Conservation (phyloP, 2,113 vertebrate species). For the Potamarius usumacintae region DNA sequence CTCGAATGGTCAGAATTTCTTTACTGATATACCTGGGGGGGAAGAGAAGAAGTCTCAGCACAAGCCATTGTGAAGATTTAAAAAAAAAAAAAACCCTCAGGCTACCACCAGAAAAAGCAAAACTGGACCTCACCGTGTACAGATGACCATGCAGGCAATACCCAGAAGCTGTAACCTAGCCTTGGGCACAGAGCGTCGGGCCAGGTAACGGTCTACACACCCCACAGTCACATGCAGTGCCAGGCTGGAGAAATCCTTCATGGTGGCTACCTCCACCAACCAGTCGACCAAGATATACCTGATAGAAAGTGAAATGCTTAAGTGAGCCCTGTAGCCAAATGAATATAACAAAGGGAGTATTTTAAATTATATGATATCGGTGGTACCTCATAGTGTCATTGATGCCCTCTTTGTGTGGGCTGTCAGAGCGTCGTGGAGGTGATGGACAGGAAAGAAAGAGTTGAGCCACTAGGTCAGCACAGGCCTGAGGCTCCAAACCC, state of each 20-base stretch:
- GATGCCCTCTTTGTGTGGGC: slow-evolving; percentile 82
- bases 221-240: slow-evolving; percentile 90
- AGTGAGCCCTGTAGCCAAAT: not conserved
- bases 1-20: slow-evolving; percentile 94
- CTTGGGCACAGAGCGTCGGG: slow-evolving; percentile 81
- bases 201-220: slow-evolving; percentile 91
- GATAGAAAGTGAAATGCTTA: not conserved
- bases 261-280: slow-evolving; percentile 96
- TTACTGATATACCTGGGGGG: slow-evolving; percentile 82
- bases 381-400: slow-evolving; percentile 95
- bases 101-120: not conserved
- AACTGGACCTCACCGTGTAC: slow-evolving; percentile 80
- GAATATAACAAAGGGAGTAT: not conserved
- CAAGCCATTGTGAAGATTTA: not conserved
- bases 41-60: too few relatives aligned
- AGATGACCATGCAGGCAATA: slow-evolving; percentile 98
- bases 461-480: slow-evolving; percentile 79
- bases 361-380: not conserved
- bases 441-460: slow-evolving; percentile 80
- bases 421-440: slow-evolving; percentile 69
- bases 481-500: slow-evolving; percentile 78
- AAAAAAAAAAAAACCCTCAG: too few relatives aligned
- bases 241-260: slow-evolving; percentile 95
- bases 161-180: slow-evolving; percentile 89
- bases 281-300: slow-evolving; percentile 98